phyloP scores from a whole-genome alignment of 2,113 vertebrate species.

The Leptocoma aspasia region DNA sequence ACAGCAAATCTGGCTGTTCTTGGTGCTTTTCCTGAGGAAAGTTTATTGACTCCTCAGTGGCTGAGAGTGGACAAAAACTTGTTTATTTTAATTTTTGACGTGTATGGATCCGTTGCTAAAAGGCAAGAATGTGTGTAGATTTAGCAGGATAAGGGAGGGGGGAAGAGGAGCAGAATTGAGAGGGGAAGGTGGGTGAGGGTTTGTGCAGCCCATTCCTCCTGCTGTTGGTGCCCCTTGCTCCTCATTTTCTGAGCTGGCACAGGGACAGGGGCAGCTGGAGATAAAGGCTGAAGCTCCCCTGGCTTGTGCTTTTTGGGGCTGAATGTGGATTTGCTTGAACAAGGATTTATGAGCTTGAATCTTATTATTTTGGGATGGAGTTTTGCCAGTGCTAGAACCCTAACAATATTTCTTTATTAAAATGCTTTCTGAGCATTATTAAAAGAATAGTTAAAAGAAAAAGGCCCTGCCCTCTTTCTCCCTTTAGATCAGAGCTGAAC shows the following conservation, averaged over 20 bases:
- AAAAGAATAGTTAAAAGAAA: not conserved
- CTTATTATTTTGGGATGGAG: not conserved
- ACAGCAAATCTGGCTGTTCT: not conserved
- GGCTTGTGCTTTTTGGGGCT: not conserved
- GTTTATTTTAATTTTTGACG: not conserved
- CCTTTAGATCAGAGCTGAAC: not conserved
- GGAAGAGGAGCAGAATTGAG: not conserved
- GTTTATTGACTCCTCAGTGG: accelerated
- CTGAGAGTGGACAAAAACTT: accelerated
- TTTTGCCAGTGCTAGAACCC: not conserved
- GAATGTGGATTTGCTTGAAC: not conserved
- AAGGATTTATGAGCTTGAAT: not conserved
- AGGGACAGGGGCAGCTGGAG: not conserved
- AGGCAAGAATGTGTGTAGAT: not conserved
- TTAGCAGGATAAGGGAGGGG: not conserved
- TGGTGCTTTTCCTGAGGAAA: not conserved
- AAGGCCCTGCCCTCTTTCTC: not conserved
- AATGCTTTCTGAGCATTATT: not conserved
- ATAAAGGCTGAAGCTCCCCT: not conserved
- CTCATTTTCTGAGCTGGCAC: not conserved
- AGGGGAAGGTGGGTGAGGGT: not conserved
- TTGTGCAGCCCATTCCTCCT: not conserved
- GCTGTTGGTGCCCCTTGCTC: not conserved
- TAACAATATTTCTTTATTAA: not conserved
- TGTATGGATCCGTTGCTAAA: not conserved